Evolutionary conservation across 2,113 vertebrate genomes (phyloP).

Genomic region (Cyprinodon variegatus): DNA sequence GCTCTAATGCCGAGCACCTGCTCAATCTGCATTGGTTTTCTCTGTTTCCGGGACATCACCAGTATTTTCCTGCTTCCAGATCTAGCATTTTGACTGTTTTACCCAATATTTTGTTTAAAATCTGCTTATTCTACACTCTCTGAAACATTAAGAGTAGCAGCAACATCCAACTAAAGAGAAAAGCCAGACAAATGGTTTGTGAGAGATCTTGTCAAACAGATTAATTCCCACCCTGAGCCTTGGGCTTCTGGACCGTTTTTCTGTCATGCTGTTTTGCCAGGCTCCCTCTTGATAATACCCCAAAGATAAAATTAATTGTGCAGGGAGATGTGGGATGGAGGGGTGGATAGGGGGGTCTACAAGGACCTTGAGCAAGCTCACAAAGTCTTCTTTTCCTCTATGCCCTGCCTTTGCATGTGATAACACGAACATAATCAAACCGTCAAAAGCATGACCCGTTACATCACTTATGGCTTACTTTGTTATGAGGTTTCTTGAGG

Average conservation of each 20-base stretch:
- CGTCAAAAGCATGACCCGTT: constrained; percentile 63
- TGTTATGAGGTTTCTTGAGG: constrained; percentile 58
- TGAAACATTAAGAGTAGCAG: constrained; percentile 62
- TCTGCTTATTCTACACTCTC: constrained; percentile 51
- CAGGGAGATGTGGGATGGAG: constrained; percentile 76
- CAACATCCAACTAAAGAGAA: constrained; percentile 71
- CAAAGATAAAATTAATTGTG: constrained; percentile 82
- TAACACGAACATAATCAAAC: constrained; percentile 70
- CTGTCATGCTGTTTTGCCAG: constrained; percentile 78
- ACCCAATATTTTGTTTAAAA: constrained; percentile 35
- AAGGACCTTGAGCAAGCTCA: constrained; percentile 77
- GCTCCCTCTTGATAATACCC: constrained; percentile 79
- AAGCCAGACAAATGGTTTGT: constrained; percentile 77
- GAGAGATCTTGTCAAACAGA: constrained; percentile 82
- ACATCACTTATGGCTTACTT: constrained; percentile 48
- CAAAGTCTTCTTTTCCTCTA: constrained; percentile 52
- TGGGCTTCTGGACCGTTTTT: constrained; percentile 72
- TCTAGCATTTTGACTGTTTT: constrained; percentile 38
- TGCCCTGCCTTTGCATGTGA: constrained; percentile 55
- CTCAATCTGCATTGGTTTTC: constrained; percentile 2
- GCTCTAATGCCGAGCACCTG: constrained; percentile 19
- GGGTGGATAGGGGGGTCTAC: constrained; percentile 64
- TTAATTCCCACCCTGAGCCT: constrained; percentile 77
- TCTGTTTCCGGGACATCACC: constrained; percentile 14
- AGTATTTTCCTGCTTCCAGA: constrained; percentile 29